A percentile compares a stretch with the other conserved stretches of the same genome.
Evolutionary conservation across 2,888 invertebrate genomes (phyloP).

Genomic region (Drosophila buzzatii): DNA sequence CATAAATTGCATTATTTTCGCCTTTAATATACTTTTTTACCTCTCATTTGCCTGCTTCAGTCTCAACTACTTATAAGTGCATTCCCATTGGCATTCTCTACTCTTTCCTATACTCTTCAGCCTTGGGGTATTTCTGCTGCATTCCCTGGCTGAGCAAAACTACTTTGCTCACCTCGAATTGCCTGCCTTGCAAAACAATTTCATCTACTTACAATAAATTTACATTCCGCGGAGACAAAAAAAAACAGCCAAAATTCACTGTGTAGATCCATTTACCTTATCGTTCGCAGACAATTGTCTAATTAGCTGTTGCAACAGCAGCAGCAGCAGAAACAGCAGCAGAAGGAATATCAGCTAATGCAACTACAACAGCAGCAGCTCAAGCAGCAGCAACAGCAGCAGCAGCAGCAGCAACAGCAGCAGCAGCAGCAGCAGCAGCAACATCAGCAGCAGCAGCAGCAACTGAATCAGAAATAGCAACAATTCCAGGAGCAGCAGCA

Average conservation of each 20-base stretch:
- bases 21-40: background rate
- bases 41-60: background rate
- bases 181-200: conserved; percentile 48
- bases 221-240: conserved; percentile 22
- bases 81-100: background rate
- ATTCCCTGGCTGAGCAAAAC: conserved; percentile 5
- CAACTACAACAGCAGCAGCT: too few species aligned
- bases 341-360: too few species aligned
- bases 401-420: too few species aligned
- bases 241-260: conserved; percentile 12
- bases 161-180: conserved; percentile 10
- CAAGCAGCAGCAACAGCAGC: conserved; percentile 16
- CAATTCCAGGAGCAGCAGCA: conserved; percentile 3
- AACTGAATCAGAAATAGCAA: background rate
- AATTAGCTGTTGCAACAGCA: conserved; percentile 51
- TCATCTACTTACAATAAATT: conserved; percentile 58
- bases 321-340: too few species aligned
- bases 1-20: background rate
- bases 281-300: conserved; percentile 60
- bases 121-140: too few species aligned
- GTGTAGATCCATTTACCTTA: conserved; percentile 56
- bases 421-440: background rate
- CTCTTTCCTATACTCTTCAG: background rate
- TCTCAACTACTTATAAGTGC: background rate
- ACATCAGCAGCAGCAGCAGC: conserved; percentile 7